Conservation (phyloP, 2,888 invertebrate species). For the Rhagonycha fulva region DNA sequence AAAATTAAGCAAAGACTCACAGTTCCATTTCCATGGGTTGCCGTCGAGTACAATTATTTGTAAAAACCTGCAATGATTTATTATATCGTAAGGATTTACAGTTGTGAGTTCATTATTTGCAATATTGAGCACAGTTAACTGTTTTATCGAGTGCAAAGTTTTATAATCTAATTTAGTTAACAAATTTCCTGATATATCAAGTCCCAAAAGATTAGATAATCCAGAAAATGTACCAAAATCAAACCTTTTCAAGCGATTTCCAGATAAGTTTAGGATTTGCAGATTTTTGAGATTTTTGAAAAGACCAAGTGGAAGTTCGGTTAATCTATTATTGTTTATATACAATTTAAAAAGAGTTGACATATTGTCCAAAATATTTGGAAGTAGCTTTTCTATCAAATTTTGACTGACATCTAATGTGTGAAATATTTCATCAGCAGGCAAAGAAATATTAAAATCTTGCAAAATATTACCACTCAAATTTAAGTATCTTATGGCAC, state of each 20-base stretch:
- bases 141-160: constrained; percentile 10
- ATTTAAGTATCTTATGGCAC: neutral
- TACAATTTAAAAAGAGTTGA: neutral
- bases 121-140: constrained; percentile 8
- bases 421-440: neutral
- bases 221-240: constrained; percentile 18
- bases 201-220: neutral
- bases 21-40: constrained; percentile 25
- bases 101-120: constrained; percentile 13
- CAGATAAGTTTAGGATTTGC: constrained; percentile 4
- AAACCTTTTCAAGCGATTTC: constrained; percentile 7
- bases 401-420: constrained; percentile 6
- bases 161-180: constrained; percentile 6
- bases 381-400: neutral
- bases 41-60: constrained; percentile 1
- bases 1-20: constrained; percentile 11
- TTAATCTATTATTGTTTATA: constrained; percentile 8
- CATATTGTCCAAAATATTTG: neutral
- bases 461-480: neutral
- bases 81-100: constrained; percentile 7
- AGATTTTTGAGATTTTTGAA: constrained; percentile 2
- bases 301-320: constrained; percentile 10
- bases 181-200: constrained; percentile 13
- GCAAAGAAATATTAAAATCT: neutral
- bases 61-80: neutral